Evolutionary conservation across 2,888 invertebrate genomes (phyloP), one percentile per base, ranked within the genome.

Genomic region (Sesia bembeciformis): DNA sequence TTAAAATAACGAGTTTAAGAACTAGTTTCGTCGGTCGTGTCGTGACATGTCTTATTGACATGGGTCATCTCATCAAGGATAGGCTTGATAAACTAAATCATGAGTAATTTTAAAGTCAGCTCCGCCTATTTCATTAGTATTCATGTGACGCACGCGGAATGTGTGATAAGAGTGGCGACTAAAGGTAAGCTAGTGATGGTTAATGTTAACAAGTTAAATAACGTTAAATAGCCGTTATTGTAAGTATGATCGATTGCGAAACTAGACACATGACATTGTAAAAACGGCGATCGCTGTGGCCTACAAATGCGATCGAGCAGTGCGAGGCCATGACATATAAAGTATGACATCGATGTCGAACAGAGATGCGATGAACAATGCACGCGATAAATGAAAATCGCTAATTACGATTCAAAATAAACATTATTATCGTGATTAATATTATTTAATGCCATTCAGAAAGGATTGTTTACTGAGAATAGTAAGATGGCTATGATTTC

Each of bases 291-390:
- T 84, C 80, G 72, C 72, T 76, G 72, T 74, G 87, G 84, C 87
- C 88, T 87, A 87, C 86, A 86, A 87, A 84, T 79, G 84, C 88
- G 81, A 81, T 84, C 83, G 82, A 84, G 84, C 84, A 78, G 68
- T 76, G 72, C 74, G 72, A 62, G 84, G 66, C 87, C 87, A 61
- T 87, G 87, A 88, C 87, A 88, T 81, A 87, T 82, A 81, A 85
- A 83, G 71, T 77, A 74, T 78, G 82, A 81, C 83, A 80, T 75
- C 81, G 79, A 65, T 63, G 60, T 59, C 58, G 55, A 63, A 61
- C 57, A 59, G 60, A 72, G 76, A 79, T 73, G 74, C 72, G 67
- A 72, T 65, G 68, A 76, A 82, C 80, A 79, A 80, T 78, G 70
- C 78, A 72, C 70, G 67, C 40, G 40, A 52, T 52, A 5, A 2